phyloP scores from a whole-genome alignment of 1,140 invertebrate genomes.

The Mactra quadrangularis region DNA sequence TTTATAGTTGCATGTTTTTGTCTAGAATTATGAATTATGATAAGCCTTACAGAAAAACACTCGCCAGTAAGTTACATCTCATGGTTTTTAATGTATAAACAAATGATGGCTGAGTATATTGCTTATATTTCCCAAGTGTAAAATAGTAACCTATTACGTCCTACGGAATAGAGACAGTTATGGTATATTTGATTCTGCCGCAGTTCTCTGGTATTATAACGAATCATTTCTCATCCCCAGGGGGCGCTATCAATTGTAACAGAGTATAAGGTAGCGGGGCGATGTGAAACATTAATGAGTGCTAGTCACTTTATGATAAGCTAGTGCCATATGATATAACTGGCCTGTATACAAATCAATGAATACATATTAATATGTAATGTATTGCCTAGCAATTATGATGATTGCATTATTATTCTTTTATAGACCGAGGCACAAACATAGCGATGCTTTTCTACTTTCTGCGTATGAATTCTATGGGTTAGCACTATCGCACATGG shows the following conservation, averaged over 20 bases:
- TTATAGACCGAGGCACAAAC: constrained; percentile 10
- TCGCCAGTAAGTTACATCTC: neutral
- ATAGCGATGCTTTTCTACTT: neutral
- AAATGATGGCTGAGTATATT: constrained; percentile 10
- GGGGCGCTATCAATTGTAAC: constrained; percentile 38
- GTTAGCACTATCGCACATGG: neutral
- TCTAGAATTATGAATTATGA: too few species aligned
- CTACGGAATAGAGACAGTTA: constrained; percentile 49
- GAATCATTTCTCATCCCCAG: constrained; percentile 53
- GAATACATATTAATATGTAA: constrained; percentile 20
- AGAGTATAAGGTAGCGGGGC: constrained; percentile 23
- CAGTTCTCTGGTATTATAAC: constrained; percentile 43
- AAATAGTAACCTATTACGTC: constrained; percentile 55
- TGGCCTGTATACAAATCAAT: constrained; percentile 38
- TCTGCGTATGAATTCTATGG: too few species aligned
- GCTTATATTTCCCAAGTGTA: constrained; percentile 54
- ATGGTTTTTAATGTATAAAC: constrained; percentile 24
- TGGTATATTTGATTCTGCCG: constrained; percentile 60
- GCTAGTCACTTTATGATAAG: constrained; percentile 51
- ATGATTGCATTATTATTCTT: constrained; percentile 41
- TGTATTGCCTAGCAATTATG: constrained; percentile 25
- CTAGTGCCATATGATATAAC: constrained; percentile 11
- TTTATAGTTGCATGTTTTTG: too few species aligned
- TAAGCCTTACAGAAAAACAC: too few species aligned
- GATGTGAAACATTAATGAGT: constrained; percentile 59